Conservation (phyloP, 2,113 vertebrate genomes). For the Hippocampus mohnikei region DNA sequence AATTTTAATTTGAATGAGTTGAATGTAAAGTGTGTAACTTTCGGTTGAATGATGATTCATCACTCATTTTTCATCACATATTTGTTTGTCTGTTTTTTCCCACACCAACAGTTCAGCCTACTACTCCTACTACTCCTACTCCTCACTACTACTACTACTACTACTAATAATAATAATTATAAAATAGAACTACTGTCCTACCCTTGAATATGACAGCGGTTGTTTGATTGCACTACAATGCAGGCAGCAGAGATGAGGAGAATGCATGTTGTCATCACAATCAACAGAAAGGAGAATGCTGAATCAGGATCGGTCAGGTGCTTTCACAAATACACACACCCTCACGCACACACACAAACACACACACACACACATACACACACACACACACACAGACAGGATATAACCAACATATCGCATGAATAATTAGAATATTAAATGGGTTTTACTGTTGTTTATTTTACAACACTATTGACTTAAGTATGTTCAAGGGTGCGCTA, state of each 20-base stretch:
- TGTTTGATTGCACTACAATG: slow-evolving; percentile 21
- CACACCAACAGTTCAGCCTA: too few species aligned
- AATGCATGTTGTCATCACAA: slow-evolving; percentile 73
- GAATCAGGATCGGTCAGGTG: slow-evolving; percentile 72
- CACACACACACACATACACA: not conserved
- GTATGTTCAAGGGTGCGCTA: too few species aligned
- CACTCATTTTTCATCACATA: too few species aligned
- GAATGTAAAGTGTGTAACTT: not conserved
- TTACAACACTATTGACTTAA: too few species aligned
- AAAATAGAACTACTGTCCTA: not conserved
- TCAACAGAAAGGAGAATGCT: slow-evolving; percentile 65
- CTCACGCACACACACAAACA: slow-evolving; percentile 30
- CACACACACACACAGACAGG: not conserved
- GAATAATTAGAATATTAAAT: too few species aligned
- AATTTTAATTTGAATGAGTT: not conserved
- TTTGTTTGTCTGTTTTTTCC: too few species aligned
- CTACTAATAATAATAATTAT: not conserved
- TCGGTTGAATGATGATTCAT: not conserved
- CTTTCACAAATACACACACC: slow-evolving; percentile 41
- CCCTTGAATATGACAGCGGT: slow-evolving; percentile 22
- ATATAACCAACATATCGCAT: too few species aligned
- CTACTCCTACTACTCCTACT: too few species aligned
- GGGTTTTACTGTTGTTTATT: too few species aligned
- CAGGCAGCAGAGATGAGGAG: slow-evolving; percentile 40
- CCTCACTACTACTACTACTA: not conserved